Conservation (phyloP, 2,888 invertebrate genomes). For the Macroteleia sp. region DNA sequence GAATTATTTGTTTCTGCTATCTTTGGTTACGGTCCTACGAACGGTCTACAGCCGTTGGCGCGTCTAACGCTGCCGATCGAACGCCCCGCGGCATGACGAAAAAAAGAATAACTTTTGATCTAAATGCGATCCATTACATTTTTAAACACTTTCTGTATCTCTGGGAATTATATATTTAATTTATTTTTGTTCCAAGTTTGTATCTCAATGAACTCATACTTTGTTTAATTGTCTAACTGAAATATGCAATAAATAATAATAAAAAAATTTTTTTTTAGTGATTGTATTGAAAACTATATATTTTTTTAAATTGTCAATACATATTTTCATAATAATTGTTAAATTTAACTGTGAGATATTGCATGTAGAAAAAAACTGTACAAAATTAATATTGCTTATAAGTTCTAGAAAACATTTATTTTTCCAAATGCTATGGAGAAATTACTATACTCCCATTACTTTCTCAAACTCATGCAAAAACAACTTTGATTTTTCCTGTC, state of each 20-base stretch:
- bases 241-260: background rate
- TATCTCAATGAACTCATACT: slow-evolving; percentile 7
- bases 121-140: slow-evolving; percentile 1
- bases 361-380: background rate
- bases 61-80: too few relatives aligned
- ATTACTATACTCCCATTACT: too few relatives aligned
- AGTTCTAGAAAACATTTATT: too few relatives aligned
- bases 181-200: slow-evolving; percentile 1
- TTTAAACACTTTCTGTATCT: background rate
- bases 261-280: background rate
- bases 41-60: too few relatives aligned
- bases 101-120: background rate
- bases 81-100: too few relatives aligned
- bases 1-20: too few relatives aligned
- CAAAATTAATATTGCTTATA: too few relatives aligned
- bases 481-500: too few relatives aligned
- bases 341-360: background rate
- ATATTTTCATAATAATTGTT: slow-evolving; percentile 2
- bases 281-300: background rate
- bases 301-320: background rate
- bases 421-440: too few relatives aligned
- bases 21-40: too few relatives aligned
- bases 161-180: background rate
- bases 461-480: too few relatives aligned
- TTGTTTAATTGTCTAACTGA: background rate